These are phyloP conservation scores for Cyrtorhinus lividipennis DNA, from an alignment of 1,140 invertebrate genomes.

Conservation along the genomic window DNA sequence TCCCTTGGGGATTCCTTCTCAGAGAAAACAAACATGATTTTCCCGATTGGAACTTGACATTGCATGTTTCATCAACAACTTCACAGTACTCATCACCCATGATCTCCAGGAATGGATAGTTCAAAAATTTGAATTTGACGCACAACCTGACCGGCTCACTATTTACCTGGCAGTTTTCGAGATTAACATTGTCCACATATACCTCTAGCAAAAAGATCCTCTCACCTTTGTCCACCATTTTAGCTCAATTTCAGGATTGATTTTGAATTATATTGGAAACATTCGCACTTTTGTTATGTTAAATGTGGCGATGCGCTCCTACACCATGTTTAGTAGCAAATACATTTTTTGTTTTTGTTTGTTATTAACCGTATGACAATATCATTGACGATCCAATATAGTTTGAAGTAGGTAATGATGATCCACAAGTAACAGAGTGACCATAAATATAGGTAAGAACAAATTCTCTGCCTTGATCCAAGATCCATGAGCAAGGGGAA, in stretches of 20 bases:
- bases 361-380: too few relatives aligned
- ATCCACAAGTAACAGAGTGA: too few relatives aligned
- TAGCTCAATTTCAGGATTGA: conserved; percentile 2
- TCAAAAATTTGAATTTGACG: conserved; percentile 28
- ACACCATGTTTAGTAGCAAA: too few relatives aligned
- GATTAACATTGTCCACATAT: conserved; percentile 29
- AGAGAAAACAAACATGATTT: conserved; percentile 35
- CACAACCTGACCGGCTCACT: conserved; percentile 14
- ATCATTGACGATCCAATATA: too few relatives aligned
- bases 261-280: too few relatives aligned
- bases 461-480: too few relatives aligned
- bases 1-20: conserved; percentile 19
- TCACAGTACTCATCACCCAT: conserved; percentile 25
- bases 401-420: too few relatives aligned
- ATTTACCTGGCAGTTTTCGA: conserved; percentile 25
- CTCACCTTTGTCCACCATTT: conserved; percentile 13
- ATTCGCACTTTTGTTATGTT: too few relatives aligned
- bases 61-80: conserved; percentile 26
- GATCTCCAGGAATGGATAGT: conserved; percentile 30
- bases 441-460: too few relatives aligned
- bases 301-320: too few relatives aligned
- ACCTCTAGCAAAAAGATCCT: conserved; percentile 31
- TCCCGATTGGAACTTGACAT: conserved; percentile 30
- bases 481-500: too few relatives aligned
- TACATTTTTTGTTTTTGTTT: too few relatives aligned